phyloP scores from a whole-genome alignment of 2,113 vertebrate species.

The Lates calcarifer region DNA sequence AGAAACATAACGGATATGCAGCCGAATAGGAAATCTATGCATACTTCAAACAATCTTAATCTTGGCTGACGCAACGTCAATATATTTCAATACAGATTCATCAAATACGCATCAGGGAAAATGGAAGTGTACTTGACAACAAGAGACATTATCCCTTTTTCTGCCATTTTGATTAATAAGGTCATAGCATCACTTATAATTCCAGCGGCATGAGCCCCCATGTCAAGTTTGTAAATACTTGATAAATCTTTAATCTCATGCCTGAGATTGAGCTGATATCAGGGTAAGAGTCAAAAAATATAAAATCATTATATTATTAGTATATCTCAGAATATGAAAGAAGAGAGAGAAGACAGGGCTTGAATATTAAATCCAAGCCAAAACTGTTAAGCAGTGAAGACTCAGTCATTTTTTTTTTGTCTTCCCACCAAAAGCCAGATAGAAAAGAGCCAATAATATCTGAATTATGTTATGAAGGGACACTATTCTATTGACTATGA shows the following conservation, averaged over 20 bases:
- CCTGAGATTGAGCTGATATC: slow-evolving; percentile 66
- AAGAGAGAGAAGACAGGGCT: slow-evolving; percentile 3
- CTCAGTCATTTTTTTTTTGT: slow-evolving; percentile 36
- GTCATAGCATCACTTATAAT: slow-evolving; percentile 63
- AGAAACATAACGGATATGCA: slow-evolving; percentile 70
- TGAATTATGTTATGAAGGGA: slow-evolving; percentile 72
- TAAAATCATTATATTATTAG: slow-evolving; percentile 68
- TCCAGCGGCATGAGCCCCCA: slow-evolving; percentile 33
- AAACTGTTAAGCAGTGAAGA: slow-evolving; percentile 60
- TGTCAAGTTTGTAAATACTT: slow-evolving; percentile 74
- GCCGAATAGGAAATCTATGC: slow-evolving; percentile 78
- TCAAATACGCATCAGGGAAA: slow-evolving; percentile 64
- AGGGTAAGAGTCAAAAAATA: slow-evolving; percentile 40
- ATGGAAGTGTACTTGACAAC: slow-evolving; percentile 53
- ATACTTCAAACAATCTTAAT: slow-evolving; percentile 83
- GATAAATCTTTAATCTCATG: slow-evolving; percentile 74
- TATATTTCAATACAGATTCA: slow-evolving; percentile 78
- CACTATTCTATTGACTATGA: slow-evolving; percentile 73
- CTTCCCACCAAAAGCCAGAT: slow-evolving; percentile 42
- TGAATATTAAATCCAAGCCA: slow-evolving; percentile 64
- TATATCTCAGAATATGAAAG: slow-evolving; percentile 38
- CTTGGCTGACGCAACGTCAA: slow-evolving; percentile 70
- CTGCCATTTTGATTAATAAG: slow-evolving; percentile 65
- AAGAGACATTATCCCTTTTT: slow-evolving; percentile 44
- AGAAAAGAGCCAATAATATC: slow-evolving; percentile 72